Conservation (phyloP, 1,140 invertebrate species). For the Radopholus similis region DNA sequence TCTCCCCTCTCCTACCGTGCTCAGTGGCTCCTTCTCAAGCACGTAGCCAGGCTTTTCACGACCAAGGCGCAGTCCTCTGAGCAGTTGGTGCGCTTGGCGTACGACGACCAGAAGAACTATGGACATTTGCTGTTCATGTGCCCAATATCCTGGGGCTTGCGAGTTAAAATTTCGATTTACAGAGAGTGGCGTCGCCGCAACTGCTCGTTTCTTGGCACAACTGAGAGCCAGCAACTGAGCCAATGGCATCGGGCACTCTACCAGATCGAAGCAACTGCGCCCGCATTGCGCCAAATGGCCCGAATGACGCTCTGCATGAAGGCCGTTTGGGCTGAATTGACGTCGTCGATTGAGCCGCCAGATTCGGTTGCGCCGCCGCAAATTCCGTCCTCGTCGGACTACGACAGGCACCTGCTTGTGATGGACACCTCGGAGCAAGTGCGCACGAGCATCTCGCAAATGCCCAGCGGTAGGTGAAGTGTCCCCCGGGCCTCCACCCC, state of each 20-base stretch:
- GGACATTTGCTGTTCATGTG: slow-evolving; percentile 26
- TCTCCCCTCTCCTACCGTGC: slow-evolving; percentile 10
- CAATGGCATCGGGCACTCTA: slow-evolving; percentile 8
- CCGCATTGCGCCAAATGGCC: slow-evolving; percentile 15
- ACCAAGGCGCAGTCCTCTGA: not conserved
- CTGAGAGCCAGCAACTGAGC: not conserved
- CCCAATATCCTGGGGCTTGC: not conserved
- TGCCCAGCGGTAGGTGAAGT: not conserved
- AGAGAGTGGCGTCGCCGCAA: slow-evolving; percentile 29
- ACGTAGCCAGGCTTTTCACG: not conserved
- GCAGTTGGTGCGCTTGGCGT: slow-evolving; percentile 2
- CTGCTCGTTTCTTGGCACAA: not conserved
- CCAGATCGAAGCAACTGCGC: slow-evolving; percentile 8
- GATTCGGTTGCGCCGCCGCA: no score
- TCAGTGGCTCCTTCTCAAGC: slow-evolving; percentile 5
- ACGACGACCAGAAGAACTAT: slow-evolving; percentile 13
- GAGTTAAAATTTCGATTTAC: not conserved
- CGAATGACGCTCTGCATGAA: slow-evolving; percentile 1
- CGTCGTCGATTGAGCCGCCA: no score
- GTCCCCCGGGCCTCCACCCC: not conserved
- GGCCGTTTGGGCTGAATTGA: no score
- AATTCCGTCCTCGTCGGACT: no score
- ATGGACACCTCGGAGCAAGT: not conserved
- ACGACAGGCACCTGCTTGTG: no score
- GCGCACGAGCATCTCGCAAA: not conserved